Percentiles rank a stretch among this genome's conserved stretches.
Conservation (phyloP, 2,797 vertebrate species). For the Danio kyathit region DNA sequence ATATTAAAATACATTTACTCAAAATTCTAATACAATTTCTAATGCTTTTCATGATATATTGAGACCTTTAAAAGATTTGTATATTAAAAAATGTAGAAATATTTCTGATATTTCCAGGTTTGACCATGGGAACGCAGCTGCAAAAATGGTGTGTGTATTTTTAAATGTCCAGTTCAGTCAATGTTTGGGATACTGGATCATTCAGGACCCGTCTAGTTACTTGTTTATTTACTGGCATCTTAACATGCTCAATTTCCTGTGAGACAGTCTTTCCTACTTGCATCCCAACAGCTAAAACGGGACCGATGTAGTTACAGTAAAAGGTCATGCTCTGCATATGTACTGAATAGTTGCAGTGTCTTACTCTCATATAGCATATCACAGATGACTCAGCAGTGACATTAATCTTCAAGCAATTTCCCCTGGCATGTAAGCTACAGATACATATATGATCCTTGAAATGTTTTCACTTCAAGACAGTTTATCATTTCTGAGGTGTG, state of each 20-base stretch:
- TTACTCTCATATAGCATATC: neutral
- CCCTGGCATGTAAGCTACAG: neutral
- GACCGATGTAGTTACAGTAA: neutral
- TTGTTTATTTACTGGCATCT: neutral
- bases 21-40: neutral
- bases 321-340: neutral
- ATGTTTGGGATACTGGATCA: neutral
- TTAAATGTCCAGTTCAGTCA: neutral
- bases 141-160: neutral
- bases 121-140: neutral
- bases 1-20: neutral
- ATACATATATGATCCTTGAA: constrained; percentile 2
- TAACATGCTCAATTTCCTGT: constrained; percentile 1
- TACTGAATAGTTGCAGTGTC: neutral
- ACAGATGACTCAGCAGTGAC: neutral
- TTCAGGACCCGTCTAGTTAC: neutral
- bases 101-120: neutral
- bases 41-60: neutral
- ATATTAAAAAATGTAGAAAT: neutral
- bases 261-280: neutral
- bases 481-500: constrained; percentile 8
- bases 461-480: neutral
- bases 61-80: neutral
- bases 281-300: constrained; percentile 12
- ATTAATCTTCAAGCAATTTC: constrained; percentile 2